A percentile compares a stretch with the other conserved stretches of the same genome.
Evolutionary conservation across 2,113 vertebrate genomes (phyloP).

Genomic region (Chroicocephalus ridibundus): DNA sequence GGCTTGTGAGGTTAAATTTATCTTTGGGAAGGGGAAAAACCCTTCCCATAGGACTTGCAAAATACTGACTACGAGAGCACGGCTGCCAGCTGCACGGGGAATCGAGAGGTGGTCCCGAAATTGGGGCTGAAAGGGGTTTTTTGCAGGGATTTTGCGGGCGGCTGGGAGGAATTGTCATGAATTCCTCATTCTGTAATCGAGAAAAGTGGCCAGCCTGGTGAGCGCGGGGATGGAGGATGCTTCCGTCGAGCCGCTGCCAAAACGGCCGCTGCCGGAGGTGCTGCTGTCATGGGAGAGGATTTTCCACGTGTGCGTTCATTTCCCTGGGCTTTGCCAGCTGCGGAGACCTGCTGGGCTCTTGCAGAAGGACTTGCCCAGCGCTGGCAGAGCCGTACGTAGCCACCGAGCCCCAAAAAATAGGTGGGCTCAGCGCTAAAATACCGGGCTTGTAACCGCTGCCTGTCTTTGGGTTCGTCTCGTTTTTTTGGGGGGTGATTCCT

Average conservation of each 20-base stretch:
- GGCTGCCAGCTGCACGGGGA: background rate
- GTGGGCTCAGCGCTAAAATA: background rate
- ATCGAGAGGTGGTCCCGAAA: background rate
- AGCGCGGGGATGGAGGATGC: accelerated
- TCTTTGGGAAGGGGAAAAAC: background rate
- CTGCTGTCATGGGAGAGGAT: background rate
- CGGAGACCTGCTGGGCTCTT: background rate
- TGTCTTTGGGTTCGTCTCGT: accelerated
- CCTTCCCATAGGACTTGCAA: background rate
- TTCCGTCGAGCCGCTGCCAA: background rate
- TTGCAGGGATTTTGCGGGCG: background rate
- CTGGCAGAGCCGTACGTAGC: background rate
- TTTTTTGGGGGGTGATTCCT: background rate
- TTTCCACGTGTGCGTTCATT: accelerated
- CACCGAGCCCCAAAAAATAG: background rate
- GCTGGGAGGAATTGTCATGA: background rate
- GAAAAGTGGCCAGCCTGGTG: background rate
- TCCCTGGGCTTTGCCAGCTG: background rate
- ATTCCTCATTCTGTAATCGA: accelerated
- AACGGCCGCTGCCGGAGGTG: background rate
- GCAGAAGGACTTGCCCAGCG: background rate
- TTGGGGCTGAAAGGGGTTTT: background rate
- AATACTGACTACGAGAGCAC: background rate
- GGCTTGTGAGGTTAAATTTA: background rate
- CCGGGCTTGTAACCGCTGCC: accelerated